Conservation (phyloP, 2,888 invertebrate genomes). For the Ceriagrion tenellum region DNA sequence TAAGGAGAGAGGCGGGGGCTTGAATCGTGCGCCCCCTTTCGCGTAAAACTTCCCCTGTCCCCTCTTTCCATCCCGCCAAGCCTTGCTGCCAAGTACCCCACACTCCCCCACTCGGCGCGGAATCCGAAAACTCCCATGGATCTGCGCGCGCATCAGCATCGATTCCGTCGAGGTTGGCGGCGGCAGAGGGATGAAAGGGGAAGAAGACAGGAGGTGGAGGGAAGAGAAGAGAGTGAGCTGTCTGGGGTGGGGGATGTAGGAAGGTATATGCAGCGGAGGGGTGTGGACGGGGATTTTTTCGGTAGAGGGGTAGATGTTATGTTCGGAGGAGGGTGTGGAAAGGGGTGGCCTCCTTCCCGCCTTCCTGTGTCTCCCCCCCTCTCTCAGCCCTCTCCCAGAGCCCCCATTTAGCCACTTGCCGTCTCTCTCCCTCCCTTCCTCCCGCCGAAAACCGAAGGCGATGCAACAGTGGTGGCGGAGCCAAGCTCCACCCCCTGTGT, state of each 20-base stretch:
- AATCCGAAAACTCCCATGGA: slow-evolving; percentile 19
- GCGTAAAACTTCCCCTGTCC: neutral
- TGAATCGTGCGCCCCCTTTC: slow-evolving; percentile 15
- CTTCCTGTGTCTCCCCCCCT: neutral
- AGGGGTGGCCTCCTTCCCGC: neutral
- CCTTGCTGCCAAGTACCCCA: neutral
- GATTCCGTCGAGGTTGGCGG: neutral
- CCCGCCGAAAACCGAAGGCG: slow-evolving; percentile 48
- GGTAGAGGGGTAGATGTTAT: neutral
- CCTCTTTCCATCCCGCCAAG: neutral
- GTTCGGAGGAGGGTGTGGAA: neutral
- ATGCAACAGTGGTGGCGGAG: slow-evolving; percentile 61
- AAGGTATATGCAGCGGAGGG: neutral
- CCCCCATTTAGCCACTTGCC: slow-evolving; percentile 31
- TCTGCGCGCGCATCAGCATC: slow-evolving; percentile 47
- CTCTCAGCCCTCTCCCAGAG: neutral
- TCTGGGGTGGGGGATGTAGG: neutral
- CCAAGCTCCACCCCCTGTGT: slow-evolving; percentile 58
- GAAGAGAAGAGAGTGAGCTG: neutral
- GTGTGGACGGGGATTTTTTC: neutral
- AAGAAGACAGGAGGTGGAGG: neutral
- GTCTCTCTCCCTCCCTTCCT: slow-evolving; percentile 46
- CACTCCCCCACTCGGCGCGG: slow-evolving; percentile 19
- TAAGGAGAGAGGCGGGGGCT: neutral
- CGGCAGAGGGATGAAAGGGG: neutral